These are phyloP conservation scores for Distichodus sexfasciatus DNA, from an alignment of 2,797 vertebrate genomes.

Conservation along the genomic window DNA sequence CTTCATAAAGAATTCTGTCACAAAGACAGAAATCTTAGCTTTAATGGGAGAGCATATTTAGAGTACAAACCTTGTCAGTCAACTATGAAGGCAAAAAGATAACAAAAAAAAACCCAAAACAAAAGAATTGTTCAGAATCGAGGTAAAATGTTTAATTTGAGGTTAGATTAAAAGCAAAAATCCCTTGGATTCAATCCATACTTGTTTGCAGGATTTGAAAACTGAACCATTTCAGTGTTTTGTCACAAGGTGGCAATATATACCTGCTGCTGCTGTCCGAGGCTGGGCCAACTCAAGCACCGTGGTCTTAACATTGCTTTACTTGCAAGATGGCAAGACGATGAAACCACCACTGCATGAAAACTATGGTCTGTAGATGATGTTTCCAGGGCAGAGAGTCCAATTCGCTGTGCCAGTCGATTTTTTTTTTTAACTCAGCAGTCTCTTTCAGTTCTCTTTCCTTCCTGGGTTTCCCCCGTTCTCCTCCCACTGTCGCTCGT, in stretches of 20 bases:
- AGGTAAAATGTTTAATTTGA: no score
- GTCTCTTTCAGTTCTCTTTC: slow-evolving; percentile 52
- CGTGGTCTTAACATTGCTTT: background rate
- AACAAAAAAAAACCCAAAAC: no score
- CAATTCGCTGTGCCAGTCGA: slow-evolving; percentile 17
- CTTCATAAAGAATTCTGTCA: no score
- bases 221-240: slow-evolving; percentile 12
- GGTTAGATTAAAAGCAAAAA: no score
- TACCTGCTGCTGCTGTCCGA: background rate
- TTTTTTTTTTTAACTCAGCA: slow-evolving; percentile 34
- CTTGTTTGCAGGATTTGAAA: background rate
- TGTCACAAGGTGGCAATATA: slow-evolving; percentile 53
- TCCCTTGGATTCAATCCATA: no score
- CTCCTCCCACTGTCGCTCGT: slow-evolving; percentile 21
- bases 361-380: background rate
- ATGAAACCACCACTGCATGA: background rate
- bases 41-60: no score
- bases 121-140: no score
- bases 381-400: background rate
- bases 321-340: slow-evolving; percentile 4
- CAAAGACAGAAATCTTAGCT: no score
- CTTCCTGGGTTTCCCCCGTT: slow-evolving; percentile 46
- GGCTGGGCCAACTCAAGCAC: background rate
- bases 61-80: no score
- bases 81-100: no score